Evolutionary conservation across 2,113 vertebrate genomes (phyloP).

Genomic region (Rhinoptilus africanus): DNA sequence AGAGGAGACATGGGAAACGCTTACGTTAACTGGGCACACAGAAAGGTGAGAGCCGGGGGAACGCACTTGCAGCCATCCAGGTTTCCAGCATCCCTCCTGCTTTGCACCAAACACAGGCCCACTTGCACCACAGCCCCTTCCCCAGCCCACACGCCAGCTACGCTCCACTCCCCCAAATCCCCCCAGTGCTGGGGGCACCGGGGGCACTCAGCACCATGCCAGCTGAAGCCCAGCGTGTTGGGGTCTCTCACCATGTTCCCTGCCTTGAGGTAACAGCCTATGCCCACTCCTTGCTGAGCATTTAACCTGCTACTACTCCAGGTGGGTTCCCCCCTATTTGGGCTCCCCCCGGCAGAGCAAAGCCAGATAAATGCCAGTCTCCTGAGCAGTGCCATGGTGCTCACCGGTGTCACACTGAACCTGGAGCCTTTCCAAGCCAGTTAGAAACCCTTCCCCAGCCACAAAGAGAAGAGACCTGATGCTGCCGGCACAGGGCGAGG

Average conservation of each 20-base stretch:
- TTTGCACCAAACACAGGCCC: background rate
- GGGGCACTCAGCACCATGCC: background rate
- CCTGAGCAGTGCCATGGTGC: background rate
- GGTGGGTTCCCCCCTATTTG: background rate
- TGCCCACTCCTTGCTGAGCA: background rate
- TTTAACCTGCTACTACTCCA: background rate
- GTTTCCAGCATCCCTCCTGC: background rate
- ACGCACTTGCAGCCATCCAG: rapidly evolving
- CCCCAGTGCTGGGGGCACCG: rapidly evolving
- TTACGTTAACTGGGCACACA: background rate
- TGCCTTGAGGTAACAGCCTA: background rate
- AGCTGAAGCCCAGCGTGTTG: background rate
- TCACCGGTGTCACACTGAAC: background rate
- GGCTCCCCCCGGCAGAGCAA: background rate
- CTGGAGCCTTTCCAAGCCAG: background rate
- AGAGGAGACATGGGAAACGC: background rate
- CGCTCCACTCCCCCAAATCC: background rate
- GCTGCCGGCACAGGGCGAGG: background rate
- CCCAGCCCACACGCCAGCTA: background rate
- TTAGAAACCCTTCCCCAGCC: background rate
- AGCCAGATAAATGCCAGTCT: background rate
- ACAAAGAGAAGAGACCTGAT: background rate
- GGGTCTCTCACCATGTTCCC: background rate
- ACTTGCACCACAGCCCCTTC: background rate
- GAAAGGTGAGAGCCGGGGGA: background rate